These are phyloP conservation scores for Calameuta pallipes DNA, from an alignment of 2,888 invertebrate species.

Conservation along the genomic window DNA sequence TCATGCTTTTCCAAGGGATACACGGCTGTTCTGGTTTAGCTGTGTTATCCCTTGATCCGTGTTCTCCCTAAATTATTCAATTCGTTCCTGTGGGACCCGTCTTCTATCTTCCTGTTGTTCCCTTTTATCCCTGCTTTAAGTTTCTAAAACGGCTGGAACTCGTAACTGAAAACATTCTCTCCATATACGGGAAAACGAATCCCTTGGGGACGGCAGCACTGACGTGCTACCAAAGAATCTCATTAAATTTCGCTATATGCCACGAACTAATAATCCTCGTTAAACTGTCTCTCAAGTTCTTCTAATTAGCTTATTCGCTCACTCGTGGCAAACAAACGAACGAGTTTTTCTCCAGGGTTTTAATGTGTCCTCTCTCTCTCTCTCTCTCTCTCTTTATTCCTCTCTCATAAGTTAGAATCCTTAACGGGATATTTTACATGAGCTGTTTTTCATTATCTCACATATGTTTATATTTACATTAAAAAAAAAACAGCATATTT, in stretches of 20 bases:
- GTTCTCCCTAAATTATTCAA: constrained; percentile 46
- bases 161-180: constrained; percentile 13
- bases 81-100: constrained; percentile 36
- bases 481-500: neutral
- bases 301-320: neutral
- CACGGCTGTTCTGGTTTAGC: constrained; percentile 34
- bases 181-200: neutral
- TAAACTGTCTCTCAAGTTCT: neutral
- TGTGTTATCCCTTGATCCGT: constrained; percentile 35
- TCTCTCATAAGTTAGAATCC: neutral
- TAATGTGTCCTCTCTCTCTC: neutral
- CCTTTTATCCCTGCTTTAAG: constrained; percentile 30
- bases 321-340: neutral
- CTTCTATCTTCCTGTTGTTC: neutral
- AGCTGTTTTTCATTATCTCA: neutral
- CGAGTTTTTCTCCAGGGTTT: neutral
- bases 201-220: neutral
- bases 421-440: neutral
- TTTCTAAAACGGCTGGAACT: constrained; percentile 5
- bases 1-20: constrained; percentile 18
- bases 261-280: neutral
- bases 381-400: neutral
- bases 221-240: neutral
- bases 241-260: neutral
- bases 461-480: neutral